Percentiles rank a stretch among this genome's conserved stretches.
These are phyloP conservation scores for Catonia carolina DNA, from an alignment of 2,888 invertebrate genomes.

Conservation along the genomic window DNA sequence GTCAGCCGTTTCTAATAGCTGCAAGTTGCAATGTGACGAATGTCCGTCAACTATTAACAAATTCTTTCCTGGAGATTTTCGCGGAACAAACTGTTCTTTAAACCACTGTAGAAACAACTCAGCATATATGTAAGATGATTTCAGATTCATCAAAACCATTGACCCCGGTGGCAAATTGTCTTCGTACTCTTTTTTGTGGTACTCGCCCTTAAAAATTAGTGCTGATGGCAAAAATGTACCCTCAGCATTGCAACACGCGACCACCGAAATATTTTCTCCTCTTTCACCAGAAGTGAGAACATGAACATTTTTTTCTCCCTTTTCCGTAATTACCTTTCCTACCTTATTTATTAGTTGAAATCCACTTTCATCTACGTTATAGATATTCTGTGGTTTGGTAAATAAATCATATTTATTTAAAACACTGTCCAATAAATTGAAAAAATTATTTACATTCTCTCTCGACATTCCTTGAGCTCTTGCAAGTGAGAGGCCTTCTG, in stretches of 20 bases:
- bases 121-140: not conserved
- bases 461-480: not conserved
- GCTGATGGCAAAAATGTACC: not conserved
- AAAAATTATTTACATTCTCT: not conserved
- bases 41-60: too few relatives aligned
- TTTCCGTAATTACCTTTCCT: not conserved
- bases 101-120: not conserved
- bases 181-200: not conserved
- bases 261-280: not conserved
- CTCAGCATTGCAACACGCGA: not conserved
- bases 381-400: not conserved
- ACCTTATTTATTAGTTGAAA: not conserved
- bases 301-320: not conserved
- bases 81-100: not conserved
- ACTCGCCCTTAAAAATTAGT: not conserved
- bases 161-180: not conserved
- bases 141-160: not conserved
- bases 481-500: not conserved
- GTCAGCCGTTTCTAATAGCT: too few relatives aligned
- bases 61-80: not conserved
- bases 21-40: too few relatives aligned
- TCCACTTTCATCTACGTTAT: not conserved
- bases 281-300: not conserved
- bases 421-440: not conserved
- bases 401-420: not conserved